Evolutionary conservation across 2,888 invertebrate genomes (phyloP), one percentile per base, ranked within the genome.

Genomic region (Andrena praecox): DNA sequence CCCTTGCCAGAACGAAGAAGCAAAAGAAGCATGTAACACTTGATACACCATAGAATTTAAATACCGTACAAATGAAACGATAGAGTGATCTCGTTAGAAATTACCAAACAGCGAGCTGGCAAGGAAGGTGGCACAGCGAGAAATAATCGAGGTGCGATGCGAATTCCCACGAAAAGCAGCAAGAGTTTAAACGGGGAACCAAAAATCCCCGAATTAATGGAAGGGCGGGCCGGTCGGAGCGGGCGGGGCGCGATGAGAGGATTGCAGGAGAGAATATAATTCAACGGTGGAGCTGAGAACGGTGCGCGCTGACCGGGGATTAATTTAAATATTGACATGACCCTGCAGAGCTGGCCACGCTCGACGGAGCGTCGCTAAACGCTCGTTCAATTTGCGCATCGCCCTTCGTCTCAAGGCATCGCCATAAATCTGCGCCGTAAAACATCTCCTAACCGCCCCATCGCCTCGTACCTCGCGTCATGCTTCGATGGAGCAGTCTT

Each of bases 301-400:
- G 56, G 83, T 81, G 80, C 82, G n/a, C 80, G 75, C 75, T 73
- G 68, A 80, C 77, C 82, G 82, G 86, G 87, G 88, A 90, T 90
- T 90, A 90, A 91, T 91, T 91, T 89, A 90, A 91, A 91, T 91
- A 91, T 91, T 91, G 90, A 91, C 91, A 90, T 84, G 89, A 90
- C 90, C 90, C 87, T 88, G 85, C 77, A 27, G 27, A 86, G 86
- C 84, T 87, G 87, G 86, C 85, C 85, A 85, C 86, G 90, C 87
- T 90, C 88, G 89, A 31, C 87, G 88, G 80, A 89, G 89, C 89
- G 85, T 89, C 89, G 88, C 90, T 91, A 91, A 91, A 90, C 87
- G 90, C 85, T 90, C 89, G 90, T 90, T 90, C 88, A 88, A 89
- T 90, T 85, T 88, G 86, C 86, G 83, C 80, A 70, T 82, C 87